Base-by-base conservation (phyloP, 2,797 vertebrate genomes). In the Ptychobarbus kaznakovi region DNA sequence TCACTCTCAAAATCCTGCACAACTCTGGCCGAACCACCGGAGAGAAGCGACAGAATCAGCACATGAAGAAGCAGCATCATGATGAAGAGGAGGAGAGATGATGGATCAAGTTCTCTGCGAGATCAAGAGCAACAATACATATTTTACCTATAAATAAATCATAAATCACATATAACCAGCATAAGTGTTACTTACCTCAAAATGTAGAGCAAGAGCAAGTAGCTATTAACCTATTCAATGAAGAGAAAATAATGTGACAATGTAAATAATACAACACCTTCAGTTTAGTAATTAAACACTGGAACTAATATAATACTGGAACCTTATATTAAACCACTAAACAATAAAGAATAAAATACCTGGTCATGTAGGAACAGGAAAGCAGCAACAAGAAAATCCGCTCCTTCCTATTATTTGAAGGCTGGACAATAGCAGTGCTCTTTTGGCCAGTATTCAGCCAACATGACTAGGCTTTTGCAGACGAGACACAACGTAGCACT, bases 1-100 rank as follows among this genome's bases (percentile, higher is more conserved):
- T 4, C 35, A 0, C 0, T 0, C 16, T 1, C 15, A 42, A 83
- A 86, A 61, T 42, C 0, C 0, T 1, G 0, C 1, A 44, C 80
- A 7, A 88, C 80, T 80, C 0, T n/a, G 1, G 42, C 42, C 0
- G 11, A 80, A 13, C 61, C 10, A 66, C 15, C 10, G 2, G 42
- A 80, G 61, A 80, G 25, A 66, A 49, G 42, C 0, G 0, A 49
- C 78, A 80, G 42, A 25, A 66, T 35, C 61, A 49, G 25, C 28
- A 22, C 40, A 40, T 40, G 8, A 20, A 66, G 18, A 80, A 40
- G 40, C 7, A 40, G 7, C 40, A 2, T n/a, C 78, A 51, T 80
- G 44, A 80, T 80, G 61, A 35, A 40, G 40, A 40, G 0, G 38
- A 38, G 3, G 38, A 22, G 20, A 22, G 58, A 38, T 38, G 4